phyloP scores from a whole-genome alignment of 2,113 vertebrate genomes.

The Tichodroma muraria region DNA sequence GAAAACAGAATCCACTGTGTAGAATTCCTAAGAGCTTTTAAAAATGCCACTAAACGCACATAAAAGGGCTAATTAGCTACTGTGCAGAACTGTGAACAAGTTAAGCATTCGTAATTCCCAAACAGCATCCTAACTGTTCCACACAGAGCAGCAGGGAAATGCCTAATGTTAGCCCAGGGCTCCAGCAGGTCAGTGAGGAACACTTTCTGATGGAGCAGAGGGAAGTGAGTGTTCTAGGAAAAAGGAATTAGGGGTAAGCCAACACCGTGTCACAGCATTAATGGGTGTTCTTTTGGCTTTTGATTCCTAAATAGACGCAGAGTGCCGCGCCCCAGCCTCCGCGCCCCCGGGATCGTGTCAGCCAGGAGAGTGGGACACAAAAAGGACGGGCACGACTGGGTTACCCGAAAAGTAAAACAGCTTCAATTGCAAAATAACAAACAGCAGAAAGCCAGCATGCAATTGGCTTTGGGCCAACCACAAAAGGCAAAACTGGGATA shows the following conservation, averaged over 20 bases:
- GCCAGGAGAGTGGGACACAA: too few species aligned
- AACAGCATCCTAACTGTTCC: neutral
- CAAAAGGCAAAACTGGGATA: too few species aligned
- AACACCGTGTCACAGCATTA: neutral
- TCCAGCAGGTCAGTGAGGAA: neutral
- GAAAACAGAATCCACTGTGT: neutral
- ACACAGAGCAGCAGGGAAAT: neutral
- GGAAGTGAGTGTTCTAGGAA: neutral
- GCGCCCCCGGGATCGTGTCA: too few species aligned
- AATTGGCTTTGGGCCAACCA: too few species aligned
- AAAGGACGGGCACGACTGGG: too few species aligned
- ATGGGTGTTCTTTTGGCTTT: neutral
- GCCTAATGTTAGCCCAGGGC: too few species aligned
- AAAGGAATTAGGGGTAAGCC: neutral
- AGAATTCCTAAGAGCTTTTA: neutral
- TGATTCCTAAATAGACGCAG: neutral
- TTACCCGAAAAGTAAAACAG: too few species aligned
- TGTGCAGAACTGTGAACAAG: neutral
- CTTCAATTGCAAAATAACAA: too few species aligned
- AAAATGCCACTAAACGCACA: neutral
- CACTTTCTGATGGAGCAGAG: neutral
- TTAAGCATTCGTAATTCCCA: neutral
- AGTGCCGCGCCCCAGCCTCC: too few species aligned
- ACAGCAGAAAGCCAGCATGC: too few species aligned
- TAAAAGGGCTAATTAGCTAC: neutral